phyloP scores from a whole-genome alignment of 92 coral and sea anemone genomes.

The Phenganax marumi region DNA sequence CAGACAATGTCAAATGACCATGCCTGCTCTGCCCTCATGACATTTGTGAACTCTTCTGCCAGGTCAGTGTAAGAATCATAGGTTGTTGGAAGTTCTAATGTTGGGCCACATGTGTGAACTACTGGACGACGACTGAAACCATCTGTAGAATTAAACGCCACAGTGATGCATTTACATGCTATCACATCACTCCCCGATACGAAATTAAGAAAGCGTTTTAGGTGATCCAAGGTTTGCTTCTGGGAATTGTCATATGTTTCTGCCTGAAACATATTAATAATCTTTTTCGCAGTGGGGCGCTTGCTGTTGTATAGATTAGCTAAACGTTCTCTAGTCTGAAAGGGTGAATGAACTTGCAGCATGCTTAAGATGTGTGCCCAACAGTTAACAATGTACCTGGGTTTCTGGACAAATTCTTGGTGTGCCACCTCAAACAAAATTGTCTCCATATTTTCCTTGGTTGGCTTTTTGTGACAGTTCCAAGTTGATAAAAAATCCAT shows the following conservation, averaged over 20 bases:
- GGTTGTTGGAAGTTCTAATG: conserved; percentile 40
- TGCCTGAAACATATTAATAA: conserved; percentile 28
- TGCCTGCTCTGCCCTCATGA: conserved; percentile 37
- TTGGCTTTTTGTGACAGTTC: conserved; percentile 49
- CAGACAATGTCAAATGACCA: conserved; percentile 38
- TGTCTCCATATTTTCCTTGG: conserved; percentile 43
- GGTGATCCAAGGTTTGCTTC: conserved; percentile 33
- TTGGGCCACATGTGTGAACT: conserved; percentile 34
- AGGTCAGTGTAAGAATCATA: conserved; percentile 34
- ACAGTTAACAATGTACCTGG: conserved; percentile 61
- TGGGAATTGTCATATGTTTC: conserved; percentile 25
- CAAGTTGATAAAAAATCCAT: conserved; percentile 50
- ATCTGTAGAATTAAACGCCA: conserved; percentile 22
- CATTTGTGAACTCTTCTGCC: conserved; percentile 37
- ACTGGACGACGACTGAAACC: conserved; percentile 45
- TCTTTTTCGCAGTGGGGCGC: conserved; percentile 45
- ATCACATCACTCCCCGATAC: conserved; percentile 36
- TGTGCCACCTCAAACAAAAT: conserved; percentile 59
- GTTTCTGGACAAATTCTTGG: conserved; percentile 65
- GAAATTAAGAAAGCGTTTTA: conserved; percentile 48
- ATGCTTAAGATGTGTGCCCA: conserved; percentile 51
- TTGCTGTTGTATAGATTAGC: conserved; percentile 16
- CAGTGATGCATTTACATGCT: neutral
- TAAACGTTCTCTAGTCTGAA: conserved; percentile 34
- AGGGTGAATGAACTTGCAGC: conserved; percentile 22